Conservation (phyloP, 2,113 vertebrate species). For the Cacatua alba region DNA sequence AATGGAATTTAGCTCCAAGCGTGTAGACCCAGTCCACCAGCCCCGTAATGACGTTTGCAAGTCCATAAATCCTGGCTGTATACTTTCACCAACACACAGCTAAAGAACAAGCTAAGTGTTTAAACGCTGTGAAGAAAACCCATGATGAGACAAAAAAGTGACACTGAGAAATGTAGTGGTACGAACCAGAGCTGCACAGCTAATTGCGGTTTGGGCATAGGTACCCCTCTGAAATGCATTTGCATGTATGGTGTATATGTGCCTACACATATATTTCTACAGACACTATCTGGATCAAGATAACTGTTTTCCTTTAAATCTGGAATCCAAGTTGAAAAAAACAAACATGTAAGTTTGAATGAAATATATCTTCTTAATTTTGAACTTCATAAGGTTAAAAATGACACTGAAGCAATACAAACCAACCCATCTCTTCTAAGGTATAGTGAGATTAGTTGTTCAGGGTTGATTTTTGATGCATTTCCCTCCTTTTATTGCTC, state of each 20-base stretch:
- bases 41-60: background rate
- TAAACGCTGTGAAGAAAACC: background rate
- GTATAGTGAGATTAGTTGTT: background rate
- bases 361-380: background rate
- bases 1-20: slow-evolving; percentile 26
- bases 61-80: background rate
- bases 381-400: background rate
- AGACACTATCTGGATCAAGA: background rate
- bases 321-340: background rate
- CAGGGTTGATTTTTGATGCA: background rate
- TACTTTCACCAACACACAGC: background rate
- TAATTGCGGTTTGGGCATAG: background rate
- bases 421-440: background rate
- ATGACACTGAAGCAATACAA: background rate
- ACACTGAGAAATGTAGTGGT: background rate
- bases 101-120: background rate
- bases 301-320: background rate
- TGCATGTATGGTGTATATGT: too few relatives aligned
- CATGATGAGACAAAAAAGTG: background rate
- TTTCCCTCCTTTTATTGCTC: background rate
- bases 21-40: background rate
- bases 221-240: background rate
- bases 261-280: background rate
- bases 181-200: background rate
- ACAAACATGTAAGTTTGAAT: background rate